These are phyloP conservation scores for Pseudolaguvia tuberculata DNA, from an alignment of 2,113 vertebrate genomes.

Conservation along the genomic window DNA sequence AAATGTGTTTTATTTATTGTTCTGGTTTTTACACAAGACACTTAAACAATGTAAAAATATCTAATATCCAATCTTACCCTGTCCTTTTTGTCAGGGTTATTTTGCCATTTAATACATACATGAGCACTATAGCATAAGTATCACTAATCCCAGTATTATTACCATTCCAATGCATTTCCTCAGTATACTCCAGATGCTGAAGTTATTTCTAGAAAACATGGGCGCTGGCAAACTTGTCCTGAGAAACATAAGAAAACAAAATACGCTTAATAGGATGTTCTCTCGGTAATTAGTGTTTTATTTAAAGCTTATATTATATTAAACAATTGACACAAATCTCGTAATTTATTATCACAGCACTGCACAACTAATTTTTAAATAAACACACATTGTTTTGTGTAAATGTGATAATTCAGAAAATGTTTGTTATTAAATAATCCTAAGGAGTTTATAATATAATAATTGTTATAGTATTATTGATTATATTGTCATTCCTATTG, in stretches of 20 bases:
- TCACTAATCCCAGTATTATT: conserved; percentile 42
- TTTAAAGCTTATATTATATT: not conserved
- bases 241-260: conserved; percentile 30
- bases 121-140: not conserved
- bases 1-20: not conserved
- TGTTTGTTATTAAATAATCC: not conserved
- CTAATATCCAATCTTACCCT: not conserved
- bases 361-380: not conserved
- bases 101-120: not conserved
- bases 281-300: not conserved
- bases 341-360: not conserved
- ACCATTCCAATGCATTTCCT: conserved; percentile 99
- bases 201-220: conserved; percentile 98
- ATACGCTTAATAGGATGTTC: not conserved
- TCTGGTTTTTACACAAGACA: not conserved
- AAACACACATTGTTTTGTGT: not conserved
- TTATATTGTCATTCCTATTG: too few relatives aligned
- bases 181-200: conserved; percentile 98
- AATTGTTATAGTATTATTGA: not conserved
- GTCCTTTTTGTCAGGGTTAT: not conserved
- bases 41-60: too few relatives aligned
- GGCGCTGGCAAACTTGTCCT: conserved; percentile 92
- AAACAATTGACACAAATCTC: not conserved
- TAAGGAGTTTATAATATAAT: not conserved
- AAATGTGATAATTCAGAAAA: not conserved